Percentiles rank a stretch among this genome's conserved stretches.
These are phyloP conservation scores for Leptinotarsa peninsularis DNA, from an alignment of 2,888 invertebrate species.

Conservation along the genomic window DNA sequence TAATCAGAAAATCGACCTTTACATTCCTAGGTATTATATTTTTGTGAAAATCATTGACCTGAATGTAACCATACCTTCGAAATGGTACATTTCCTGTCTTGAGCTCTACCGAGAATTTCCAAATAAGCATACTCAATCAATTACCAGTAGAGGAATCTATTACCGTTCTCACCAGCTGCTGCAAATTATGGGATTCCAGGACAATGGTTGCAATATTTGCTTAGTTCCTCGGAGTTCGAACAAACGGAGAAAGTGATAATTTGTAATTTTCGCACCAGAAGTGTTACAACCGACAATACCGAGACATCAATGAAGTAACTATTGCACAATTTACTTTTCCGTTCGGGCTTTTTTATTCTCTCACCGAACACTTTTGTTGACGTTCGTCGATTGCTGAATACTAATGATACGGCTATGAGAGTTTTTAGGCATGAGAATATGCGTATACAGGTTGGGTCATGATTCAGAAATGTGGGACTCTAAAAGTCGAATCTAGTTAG, in stretches of 20 bases:
- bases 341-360: slow-evolving; percentile 39
- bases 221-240: slow-evolving; percentile 1
- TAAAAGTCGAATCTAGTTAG: neutral
- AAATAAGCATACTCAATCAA: neutral
- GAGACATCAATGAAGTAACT: slow-evolving; percentile 59
- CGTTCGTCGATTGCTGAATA: slow-evolving; percentile 31
- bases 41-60: no score
- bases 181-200: slow-evolving; percentile 12
- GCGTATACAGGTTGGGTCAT: slow-evolving; percentile 11
- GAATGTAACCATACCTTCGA: no score
- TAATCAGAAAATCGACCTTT: no score
- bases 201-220: slow-evolving; percentile 16
- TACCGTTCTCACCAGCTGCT: neutral
- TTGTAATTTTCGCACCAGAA: slow-evolving; percentile 49
- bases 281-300: slow-evolving; percentile 59
- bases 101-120: neutral
- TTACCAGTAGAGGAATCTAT: neutral
- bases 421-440: slow-evolving; percentile 37
- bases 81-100: no score
- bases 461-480: neutral
- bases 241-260: slow-evolving; percentile 44
- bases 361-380: slow-evolving; percentile 39
- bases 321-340: slow-evolving; percentile 57
- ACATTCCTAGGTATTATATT: no score
- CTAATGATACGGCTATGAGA: slow-evolving; percentile 31